A percentile compares a stretch with the other conserved stretches of the same genome.
Conservation (phyloP, 1,140 invertebrate species). For the Lordiphosa collinella region DNA sequence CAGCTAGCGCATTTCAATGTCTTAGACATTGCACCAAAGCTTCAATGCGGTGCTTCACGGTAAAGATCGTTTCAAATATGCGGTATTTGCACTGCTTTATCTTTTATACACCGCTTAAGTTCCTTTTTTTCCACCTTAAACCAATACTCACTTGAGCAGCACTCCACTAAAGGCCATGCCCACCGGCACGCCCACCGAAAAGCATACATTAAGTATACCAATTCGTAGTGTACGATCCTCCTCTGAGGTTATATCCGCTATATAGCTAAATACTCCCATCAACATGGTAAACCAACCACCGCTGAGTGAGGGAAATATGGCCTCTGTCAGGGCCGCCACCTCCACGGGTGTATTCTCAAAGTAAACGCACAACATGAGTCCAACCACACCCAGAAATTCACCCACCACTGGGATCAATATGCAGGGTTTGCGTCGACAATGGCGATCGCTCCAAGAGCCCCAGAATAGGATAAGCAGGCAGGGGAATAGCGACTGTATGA, state of each 20-base stretch:
- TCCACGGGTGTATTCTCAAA: slow-evolving; percentile 89
- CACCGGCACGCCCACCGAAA: slow-evolving; percentile 89
- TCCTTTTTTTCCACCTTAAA: too few species aligned
- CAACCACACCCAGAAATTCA: slow-evolving; percentile 87
- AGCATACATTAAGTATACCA: slow-evolving; percentile 90
- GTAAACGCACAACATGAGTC: slow-evolving; percentile 89
- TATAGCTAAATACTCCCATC: slow-evolving; percentile 94
- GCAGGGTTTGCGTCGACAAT: slow-evolving; percentile 89
- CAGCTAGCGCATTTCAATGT: too few species aligned
- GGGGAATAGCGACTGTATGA: slow-evolving; percentile 87
- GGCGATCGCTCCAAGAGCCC: slow-evolving; percentile 88
- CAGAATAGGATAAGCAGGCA: slow-evolving; percentile 88
- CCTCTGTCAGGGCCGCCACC: slow-evolving; percentile 87
- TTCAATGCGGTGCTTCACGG: too few species aligned
- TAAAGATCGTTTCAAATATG: too few species aligned
- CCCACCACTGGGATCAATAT: slow-evolving; percentile 91
- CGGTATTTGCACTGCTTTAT: too few species aligned
- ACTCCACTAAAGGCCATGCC: slow-evolving; percentile 89
- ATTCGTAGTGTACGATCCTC: slow-evolving; percentile 90
- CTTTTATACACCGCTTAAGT: too few species aligned
- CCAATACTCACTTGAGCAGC: slow-evolving; percentile 80
- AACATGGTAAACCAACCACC: slow-evolving; percentile 92
- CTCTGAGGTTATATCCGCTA: slow-evolving; percentile 90
- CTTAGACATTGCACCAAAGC: too few species aligned
- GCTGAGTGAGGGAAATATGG: slow-evolving; percentile 88